Conservation (phyloP, 2,113 vertebrate genomes). For the Gasterosteus nipponicus region DNA sequence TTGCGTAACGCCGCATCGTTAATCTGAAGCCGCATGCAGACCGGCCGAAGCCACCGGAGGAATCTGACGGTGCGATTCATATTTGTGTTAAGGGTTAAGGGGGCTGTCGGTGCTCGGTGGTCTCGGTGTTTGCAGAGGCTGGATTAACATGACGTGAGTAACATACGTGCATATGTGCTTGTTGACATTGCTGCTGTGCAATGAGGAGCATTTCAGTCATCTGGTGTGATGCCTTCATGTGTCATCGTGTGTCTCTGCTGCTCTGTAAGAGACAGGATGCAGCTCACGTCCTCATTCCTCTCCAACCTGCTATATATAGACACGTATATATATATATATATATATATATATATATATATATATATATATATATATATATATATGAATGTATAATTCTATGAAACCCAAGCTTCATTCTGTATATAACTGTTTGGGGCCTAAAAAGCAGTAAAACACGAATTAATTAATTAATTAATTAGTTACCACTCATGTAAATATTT, state of each 20-base stretch:
- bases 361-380: too few relatives aligned
- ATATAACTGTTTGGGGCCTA: too few relatives aligned
- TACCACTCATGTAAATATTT: background rate
- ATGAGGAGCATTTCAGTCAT: background rate
- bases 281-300: too few relatives aligned
- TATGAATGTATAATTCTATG: background rate
- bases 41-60: constrained; percentile 27
- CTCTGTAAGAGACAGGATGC: too few relatives aligned
- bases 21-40: constrained; percentile 13
- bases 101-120: background rate
- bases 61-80: constrained; percentile 6
- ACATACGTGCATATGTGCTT: background rate
- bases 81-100: background rate
- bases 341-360: too few relatives aligned
- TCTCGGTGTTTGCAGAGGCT: background rate
- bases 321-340: too few relatives aligned
- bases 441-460: too few relatives aligned
- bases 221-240: background rate
- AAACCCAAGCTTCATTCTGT: too few relatives aligned
- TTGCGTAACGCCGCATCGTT: constrained; percentile 12
- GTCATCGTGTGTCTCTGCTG: too few relatives aligned
- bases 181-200: background rate
- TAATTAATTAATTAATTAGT: too few relatives aligned
- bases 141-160: constrained; percentile 34
- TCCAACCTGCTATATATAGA: too few relatives aligned